Percentiles rank a stretch among this genome's conserved stretches.
Evolutionary conservation across 2,888 invertebrate species (phyloP).

Genomic region (Hoplodrina ambigua): DNA sequence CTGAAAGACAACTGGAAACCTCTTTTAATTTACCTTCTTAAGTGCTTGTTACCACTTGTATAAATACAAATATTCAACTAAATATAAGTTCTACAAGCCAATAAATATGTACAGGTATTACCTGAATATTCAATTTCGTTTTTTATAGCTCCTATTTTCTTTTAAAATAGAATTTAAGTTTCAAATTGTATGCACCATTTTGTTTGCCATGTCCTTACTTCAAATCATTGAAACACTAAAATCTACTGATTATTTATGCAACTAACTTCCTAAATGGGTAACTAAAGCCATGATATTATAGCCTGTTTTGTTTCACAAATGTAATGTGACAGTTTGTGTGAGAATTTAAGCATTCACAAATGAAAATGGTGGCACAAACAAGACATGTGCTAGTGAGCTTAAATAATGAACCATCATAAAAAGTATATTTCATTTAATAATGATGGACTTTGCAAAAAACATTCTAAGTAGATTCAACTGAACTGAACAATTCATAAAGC

Average conservation of each 20-base stretch:
- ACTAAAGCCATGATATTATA: background rate
- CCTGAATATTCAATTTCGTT: background rate
- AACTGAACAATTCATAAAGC: background rate
- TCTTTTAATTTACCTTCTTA: background rate
- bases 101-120: background rate
- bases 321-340: background rate
- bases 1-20: background rate
- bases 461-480: too few species aligned
- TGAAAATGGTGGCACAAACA: too few species aligned
- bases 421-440: too few species aligned
- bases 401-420: too few species aligned
- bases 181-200: background rate
- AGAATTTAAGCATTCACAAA: too few species aligned
- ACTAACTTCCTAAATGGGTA: too few species aligned
- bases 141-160: background rate
- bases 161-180: background rate
- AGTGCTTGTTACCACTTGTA: background rate
- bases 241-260: background rate
- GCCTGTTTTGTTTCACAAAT: background rate
- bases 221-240: too few species aligned
- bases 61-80: background rate
- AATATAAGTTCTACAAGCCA: background rate
- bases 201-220: background rate
- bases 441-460: too few species aligned
- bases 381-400: too few species aligned